These are phyloP conservation scores for Scolopax rusticola DNA, from an alignment of 2,797 vertebrate genomes.

Conservation along the genomic window DNA sequence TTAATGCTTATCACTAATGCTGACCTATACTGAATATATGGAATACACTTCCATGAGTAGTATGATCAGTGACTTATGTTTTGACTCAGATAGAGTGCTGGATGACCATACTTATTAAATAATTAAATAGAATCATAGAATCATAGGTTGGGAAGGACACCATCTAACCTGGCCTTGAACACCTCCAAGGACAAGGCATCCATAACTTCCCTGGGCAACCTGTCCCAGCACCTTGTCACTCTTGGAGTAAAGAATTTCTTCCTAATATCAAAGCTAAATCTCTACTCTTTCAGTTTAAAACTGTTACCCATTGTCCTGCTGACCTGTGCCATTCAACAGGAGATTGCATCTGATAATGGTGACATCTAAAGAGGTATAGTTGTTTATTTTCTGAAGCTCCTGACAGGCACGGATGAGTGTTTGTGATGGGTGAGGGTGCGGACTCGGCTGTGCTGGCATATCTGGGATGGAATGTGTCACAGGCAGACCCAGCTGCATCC, in stretches of 20 bases:
- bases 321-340: not conserved
- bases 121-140: not conserved
- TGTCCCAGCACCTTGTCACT: not conserved
- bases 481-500: not conserved
- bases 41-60: not conserved
- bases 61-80: not conserved
- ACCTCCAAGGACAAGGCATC: not conserved
- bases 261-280: not conserved
- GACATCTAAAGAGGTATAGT: not conserved
- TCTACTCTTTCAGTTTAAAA: not conserved
- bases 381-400: not conserved
- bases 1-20: not conserved
- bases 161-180: not conserved
- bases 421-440: not conserved
- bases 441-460: fast-evolving
- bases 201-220: not conserved
- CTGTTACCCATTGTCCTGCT: not conserved
- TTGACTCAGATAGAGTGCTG: not conserved
- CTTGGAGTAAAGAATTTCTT: not conserved
- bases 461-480: not conserved
- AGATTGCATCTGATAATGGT: not conserved
- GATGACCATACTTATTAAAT: not conserved
- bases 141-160: not conserved
- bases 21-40: not conserved
- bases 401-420: not conserved